These are phyloP conservation scores for Hanleya hanleyi DNA, from an alignment of 2,888 invertebrate genomes.

Conservation along the genomic window DNA sequence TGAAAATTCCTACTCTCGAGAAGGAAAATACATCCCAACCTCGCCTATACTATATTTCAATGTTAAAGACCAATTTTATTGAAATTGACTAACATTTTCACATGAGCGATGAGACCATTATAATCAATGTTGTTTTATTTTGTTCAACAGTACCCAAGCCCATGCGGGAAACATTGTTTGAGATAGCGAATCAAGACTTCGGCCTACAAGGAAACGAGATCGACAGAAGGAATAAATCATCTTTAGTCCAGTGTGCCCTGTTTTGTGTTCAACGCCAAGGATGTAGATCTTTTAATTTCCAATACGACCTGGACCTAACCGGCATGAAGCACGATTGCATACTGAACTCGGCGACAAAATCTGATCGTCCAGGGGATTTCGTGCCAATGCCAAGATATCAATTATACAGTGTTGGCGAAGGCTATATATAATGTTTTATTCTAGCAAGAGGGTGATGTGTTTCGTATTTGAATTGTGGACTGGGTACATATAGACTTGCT, in stretches of 20 bases:
- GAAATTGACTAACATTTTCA: too few species aligned
- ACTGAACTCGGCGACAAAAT: background rate
- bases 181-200: background rate
- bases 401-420: background rate
- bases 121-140: background rate
- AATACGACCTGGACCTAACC: background rate
- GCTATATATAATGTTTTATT: too few species aligned
- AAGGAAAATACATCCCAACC: too few species aligned
- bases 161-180: background rate
- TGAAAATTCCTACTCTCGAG: too few species aligned
- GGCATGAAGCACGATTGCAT: background rate
- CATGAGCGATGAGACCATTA: background rate
- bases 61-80: too few species aligned
- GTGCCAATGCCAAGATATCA: background rate
- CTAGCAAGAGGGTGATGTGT: too few species aligned
- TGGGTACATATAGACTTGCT: too few species aligned
- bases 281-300: background rate
- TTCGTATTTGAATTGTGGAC: too few species aligned
- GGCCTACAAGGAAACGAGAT: background rate
- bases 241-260: background rate
- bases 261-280: background rate
- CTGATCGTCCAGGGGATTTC: background rate
- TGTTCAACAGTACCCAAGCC: background rate
- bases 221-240: background rate
- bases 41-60: too few species aligned